phyloP scores from a whole-genome alignment of 1,140 invertebrate genomes.

The Copidosoma floridanum region DNA sequence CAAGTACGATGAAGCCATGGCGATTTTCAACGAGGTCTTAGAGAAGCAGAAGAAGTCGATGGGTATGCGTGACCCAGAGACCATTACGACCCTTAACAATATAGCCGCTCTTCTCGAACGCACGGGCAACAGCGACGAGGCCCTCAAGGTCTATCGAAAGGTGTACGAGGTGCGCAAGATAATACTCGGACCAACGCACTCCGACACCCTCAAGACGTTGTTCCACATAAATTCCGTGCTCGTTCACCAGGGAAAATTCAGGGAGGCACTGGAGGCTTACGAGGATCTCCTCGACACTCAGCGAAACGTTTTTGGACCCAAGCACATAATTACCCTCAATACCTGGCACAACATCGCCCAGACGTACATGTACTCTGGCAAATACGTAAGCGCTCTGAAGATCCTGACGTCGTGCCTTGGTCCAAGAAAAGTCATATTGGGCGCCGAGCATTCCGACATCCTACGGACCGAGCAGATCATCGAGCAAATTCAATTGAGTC shows the following conservation, averaged over 20 bases:
- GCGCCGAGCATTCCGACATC: neutral
- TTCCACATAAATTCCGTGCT: constrained; percentile 23
- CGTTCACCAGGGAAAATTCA: neutral
- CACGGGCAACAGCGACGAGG: constrained; percentile 35
- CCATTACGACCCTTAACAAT: neutral
- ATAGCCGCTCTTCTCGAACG: constrained; percentile 3
- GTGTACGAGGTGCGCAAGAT: constrained; percentile 28
- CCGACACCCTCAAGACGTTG: constrained; percentile 21
- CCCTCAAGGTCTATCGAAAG: constrained; percentile 31
- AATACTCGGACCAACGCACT: constrained; percentile 27
- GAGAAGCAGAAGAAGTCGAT: neutral
- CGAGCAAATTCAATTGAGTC: neutral
- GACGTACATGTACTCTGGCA: constrained; percentile 12
- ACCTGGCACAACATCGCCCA: constrained; percentile 25
- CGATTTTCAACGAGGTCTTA: too few species aligned
- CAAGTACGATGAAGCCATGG: too few species aligned
- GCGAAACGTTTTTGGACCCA: too few species aligned
- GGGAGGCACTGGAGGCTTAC: neutral
- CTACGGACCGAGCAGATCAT: neutral
- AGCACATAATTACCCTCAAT: neutral
- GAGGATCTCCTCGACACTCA: neutral
- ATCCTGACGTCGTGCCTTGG: neutral
- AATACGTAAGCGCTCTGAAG: constrained; percentile 8
- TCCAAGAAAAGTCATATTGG: neutral
- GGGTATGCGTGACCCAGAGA: neutral